A percentile compares a stretch with the other conserved stretches of the same genome.
phyloP scores from a whole-genome alignment of 2,888 invertebrate species.

The Chorisops tibialis region DNA sequence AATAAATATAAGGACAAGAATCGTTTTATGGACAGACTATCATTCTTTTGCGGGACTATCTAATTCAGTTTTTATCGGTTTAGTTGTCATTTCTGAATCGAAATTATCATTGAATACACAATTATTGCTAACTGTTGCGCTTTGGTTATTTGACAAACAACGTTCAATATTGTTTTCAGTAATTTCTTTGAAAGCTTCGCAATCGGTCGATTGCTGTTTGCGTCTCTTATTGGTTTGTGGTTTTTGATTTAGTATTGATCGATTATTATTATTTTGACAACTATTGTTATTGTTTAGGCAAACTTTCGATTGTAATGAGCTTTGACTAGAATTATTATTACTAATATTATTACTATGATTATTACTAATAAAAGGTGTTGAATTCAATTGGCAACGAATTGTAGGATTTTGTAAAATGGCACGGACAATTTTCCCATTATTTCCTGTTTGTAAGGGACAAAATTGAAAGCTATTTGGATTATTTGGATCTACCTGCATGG shows the following conservation, averaged over 20 bases:
- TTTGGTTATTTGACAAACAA: not conserved
- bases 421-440: constrained; percentile 31
- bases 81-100: not conserved
- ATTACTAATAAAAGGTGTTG: constrained; percentile 21
- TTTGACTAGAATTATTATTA: constrained; percentile 26
- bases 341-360: constrained; percentile 27
- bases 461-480: constrained; percentile 39
- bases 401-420: constrained; percentile 34
- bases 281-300: constrained; percentile 16
- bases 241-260: not conserved
- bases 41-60: constrained; percentile 6
- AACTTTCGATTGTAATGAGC: constrained; percentile 15
- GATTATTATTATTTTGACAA: constrained; percentile 20
- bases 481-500: constrained; percentile 69
- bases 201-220: not conserved
- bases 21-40: not conserved
- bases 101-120: not conserved
- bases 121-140: not conserved
- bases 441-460: constrained; percentile 36
- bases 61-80: constrained; percentile 29
- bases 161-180: constrained; percentile 19
- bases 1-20: too few species aligned
- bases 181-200: constrained; percentile 16
- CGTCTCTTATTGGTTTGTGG: not conserved
- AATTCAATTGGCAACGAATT: constrained; percentile 43